phyloP scores from a whole-genome alignment of 2,888 invertebrate genomes.

The Dryococelus australis region DNA sequence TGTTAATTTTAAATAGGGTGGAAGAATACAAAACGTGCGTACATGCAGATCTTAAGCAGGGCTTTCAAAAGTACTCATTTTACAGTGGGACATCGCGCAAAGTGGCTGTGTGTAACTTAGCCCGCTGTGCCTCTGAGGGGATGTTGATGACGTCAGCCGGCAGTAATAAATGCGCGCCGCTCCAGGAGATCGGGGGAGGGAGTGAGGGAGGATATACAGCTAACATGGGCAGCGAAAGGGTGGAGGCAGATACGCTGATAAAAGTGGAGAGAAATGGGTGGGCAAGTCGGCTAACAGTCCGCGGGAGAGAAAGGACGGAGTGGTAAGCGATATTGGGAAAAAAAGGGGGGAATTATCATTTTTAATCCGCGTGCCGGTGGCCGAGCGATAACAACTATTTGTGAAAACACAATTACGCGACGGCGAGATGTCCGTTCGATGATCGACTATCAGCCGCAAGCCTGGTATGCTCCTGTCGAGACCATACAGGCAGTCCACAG shows the following conservation, averaged over 20 bases:
- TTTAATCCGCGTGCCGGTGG: neutral
- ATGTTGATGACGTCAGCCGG: neutral
- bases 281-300: neutral
- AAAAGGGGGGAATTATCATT: neutral
- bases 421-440: neutral
- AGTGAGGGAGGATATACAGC: neutral
- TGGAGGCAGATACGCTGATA: neutral
- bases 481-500: no score
- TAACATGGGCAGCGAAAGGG: neutral
- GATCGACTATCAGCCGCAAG: no score
- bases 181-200: neutral
- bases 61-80: no score
- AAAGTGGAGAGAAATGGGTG: neutral
- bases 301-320: neutral
- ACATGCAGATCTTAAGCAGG: no score
- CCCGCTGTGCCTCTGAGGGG: neutral
- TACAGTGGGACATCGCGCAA: no score
- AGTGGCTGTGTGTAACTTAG: neutral
- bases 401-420: neutral
- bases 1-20: no score
- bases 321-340: no score
- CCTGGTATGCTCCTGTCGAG: no score
- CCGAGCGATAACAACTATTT: neutral
- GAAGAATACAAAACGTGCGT: no score
- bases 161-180: neutral